Base-by-base conservation (phyloP, 2,888 invertebrate species). In the Drosophila lutescens region DNA sequence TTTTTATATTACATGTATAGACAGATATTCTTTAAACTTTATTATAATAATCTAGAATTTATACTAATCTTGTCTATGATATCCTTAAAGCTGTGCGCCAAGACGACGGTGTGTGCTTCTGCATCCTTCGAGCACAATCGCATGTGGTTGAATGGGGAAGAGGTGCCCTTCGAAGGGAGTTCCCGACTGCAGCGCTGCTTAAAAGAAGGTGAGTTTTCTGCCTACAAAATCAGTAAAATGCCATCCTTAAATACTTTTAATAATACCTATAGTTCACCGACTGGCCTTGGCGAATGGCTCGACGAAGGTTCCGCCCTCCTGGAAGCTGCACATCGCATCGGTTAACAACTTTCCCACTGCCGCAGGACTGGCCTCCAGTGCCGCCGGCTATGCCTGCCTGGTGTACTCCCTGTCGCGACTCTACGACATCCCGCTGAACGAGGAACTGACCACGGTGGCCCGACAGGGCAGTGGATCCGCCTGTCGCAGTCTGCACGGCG, bases 321-420 rank as follows among this genome's bases (percentile, higher is more conserved):
- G 96, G 95, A 96, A 96, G 88, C 90, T 98, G 40, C 96, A 95
- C 79, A 95, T 98, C 82, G 96, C 96, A 90, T 98, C 98, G 0
- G 95, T 95, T 89, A 99, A 99, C 92, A 99, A 99, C 93, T 99
- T 99, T 90, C 99, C 99, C 12, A 99, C 99, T 4, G 98, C 98
- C 4, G 99, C 99, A 60, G 99, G 99, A 0, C 93, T 99, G 51
- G 99, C 99, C 0, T 99, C 99, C 1, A 99, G 99, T 63, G 99
- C 99, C 30, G 98, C 99, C 43, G 99, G 99, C 4, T 99, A 98
- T 92, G 99, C 99, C 3, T 98, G 98, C 91, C 93, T 99, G 91
- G 97, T 97, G 0, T 95, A 94, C 78, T 95, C 97, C 0, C 92
- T 99, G 61, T 95, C 97, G 0, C 94, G 94, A 78, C 92, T 97